Conservation (phyloP, 1,140 invertebrate species). For the Melitaea cinxia region DNA sequence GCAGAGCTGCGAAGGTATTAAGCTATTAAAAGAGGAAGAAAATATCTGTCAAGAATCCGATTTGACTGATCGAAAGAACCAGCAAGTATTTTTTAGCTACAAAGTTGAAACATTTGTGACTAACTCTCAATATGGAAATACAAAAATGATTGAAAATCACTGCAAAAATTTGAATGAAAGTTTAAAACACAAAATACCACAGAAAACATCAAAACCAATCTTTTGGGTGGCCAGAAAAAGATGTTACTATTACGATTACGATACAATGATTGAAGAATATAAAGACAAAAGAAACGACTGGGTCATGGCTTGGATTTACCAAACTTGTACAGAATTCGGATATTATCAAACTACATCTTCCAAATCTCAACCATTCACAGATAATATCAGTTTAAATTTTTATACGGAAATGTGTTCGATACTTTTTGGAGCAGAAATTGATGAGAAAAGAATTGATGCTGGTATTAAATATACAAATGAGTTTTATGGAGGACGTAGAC, state of each 20-base stretch:
- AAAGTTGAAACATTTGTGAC: slow-evolving; percentile 51
- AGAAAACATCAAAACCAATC: slow-evolving; percentile 35
- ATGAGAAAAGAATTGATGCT: slow-evolving; percentile 66
- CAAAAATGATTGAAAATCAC: slow-evolving; percentile 43
- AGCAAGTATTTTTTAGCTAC: slow-evolving; percentile 54
- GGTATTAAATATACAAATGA: slow-evolving; percentile 82
- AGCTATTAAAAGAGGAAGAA: slow-evolving; percentile 56
- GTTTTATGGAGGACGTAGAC: slow-evolving; percentile 82
- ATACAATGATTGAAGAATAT: slow-evolving; percentile 46
- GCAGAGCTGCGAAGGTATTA: slow-evolving; percentile 49
- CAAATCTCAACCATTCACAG: slow-evolving; percentile 86
- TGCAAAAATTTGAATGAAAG: slow-evolving; percentile 42
- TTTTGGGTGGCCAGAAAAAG: neutral
- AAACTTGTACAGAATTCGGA: slow-evolving; percentile 92
- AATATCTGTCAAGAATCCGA: slow-evolving; percentile 58
- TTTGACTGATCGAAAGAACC: slow-evolving; percentile 54
- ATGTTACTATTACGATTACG: slow-evolving; percentile 51
- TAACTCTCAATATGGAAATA: slow-evolving; percentile 54
- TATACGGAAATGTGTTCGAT: slow-evolving; percentile 52
- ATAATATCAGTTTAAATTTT: slow-evolving; percentile 80
- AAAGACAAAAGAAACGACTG: slow-evolving; percentile 45
- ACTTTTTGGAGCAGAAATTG: slow-evolving; percentile 58
- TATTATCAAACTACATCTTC: slow-evolving; percentile 89
- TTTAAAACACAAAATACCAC: neutral
- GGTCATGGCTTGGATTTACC: slow-evolving; percentile 85